Evolutionary conservation across 1,140 invertebrate genomes (phyloP).

Genomic region (Agraylea sexmaculata): DNA sequence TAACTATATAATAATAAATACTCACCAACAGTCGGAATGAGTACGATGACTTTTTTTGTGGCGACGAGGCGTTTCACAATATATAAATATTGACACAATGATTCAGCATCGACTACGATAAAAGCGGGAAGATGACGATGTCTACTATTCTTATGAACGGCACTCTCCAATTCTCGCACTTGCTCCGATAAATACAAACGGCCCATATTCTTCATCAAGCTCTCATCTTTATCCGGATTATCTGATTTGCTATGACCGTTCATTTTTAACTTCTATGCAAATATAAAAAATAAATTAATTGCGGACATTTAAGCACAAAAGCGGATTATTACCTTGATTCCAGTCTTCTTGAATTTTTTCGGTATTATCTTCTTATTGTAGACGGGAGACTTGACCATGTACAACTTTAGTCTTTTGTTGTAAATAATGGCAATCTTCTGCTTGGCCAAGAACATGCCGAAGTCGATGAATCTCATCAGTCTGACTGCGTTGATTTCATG

Average conservation of each 20-base stretch:
- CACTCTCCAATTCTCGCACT: slow-evolving; percentile 45
- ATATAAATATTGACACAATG: slow-evolving; percentile 47
- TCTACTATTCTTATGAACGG: slow-evolving; percentile 27
- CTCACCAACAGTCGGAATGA: slow-evolving; percentile 69
- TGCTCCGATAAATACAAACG: slow-evolving; percentile 44
- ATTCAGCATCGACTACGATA: slow-evolving; percentile 34
- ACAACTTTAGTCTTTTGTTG: slow-evolving; percentile 40
- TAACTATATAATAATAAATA: slow-evolving; percentile 14
- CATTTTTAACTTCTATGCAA: too few relatives aligned
- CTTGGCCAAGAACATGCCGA: slow-evolving; percentile 55
- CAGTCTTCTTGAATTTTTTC: slow-evolving; percentile 19
- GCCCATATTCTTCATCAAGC: slow-evolving; percentile 40
- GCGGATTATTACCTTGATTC: too few relatives aligned
- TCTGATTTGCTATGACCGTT: too few relatives aligned
- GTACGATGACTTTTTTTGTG: slow-evolving; percentile 63
- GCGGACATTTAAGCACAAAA: too few relatives aligned
- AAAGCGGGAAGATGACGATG: slow-evolving; percentile 30
- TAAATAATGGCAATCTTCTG: slow-evolving; percentile 48
- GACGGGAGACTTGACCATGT: slow-evolving; percentile 26
- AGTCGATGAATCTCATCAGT: slow-evolving; percentile 56
- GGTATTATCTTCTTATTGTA: slow-evolving; percentile 15
- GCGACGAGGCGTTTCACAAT: slow-evolving; percentile 67
- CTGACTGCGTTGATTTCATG: slow-evolving; percentile 56
- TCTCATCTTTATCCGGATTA: slow-evolving; percentile 13
- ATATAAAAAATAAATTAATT: too few relatives aligned